These are phyloP conservation scores for Colletes collaris DNA, from an alignment of 2,888 invertebrate species.

Conservation along the genomic window DNA sequence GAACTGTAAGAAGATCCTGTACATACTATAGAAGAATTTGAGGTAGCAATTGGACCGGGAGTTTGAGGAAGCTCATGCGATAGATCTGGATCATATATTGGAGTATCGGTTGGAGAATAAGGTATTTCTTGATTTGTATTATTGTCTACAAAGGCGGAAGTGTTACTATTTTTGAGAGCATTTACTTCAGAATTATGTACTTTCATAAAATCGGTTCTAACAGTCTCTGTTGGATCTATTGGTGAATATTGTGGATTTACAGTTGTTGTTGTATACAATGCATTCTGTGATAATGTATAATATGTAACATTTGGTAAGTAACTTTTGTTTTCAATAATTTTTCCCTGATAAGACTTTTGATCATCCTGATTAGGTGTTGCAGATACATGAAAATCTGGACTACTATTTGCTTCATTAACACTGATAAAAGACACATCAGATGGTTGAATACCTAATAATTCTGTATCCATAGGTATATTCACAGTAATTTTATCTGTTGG, in stretches of 20 bases:
- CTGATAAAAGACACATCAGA: slow-evolving; percentile 71
- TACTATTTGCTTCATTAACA: slow-evolving; percentile 46
- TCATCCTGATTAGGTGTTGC: slow-evolving; percentile 22
- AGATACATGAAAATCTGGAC: slow-evolving; percentile 26
- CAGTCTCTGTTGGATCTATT: slow-evolving; percentile 22
- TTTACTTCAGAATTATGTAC: slow-evolving; percentile 21
- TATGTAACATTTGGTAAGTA: slow-evolving; percentile 41
- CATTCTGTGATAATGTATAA: slow-evolving; percentile 3
- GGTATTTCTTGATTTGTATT: slow-evolving; percentile 65
- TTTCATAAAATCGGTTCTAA: slow-evolving; percentile 19
- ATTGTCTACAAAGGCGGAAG: slow-evolving; percentile 17
- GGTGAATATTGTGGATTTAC: slow-evolving; percentile 60
- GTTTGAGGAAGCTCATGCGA: slow-evolving; percentile 49
- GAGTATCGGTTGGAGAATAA: slow-evolving; percentile 76
- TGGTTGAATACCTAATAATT: slow-evolving; percentile 72
- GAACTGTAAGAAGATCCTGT: slow-evolving; percentile 8
- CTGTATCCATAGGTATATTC: slow-evolving; percentile 68
- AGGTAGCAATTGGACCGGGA: slow-evolving; percentile 24
- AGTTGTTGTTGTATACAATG: slow-evolving; percentile 31
- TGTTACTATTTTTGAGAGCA: slow-evolving; percentile 6
- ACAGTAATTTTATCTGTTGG: slow-evolving; percentile 76
- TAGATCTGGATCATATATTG: slow-evolving; percentile 72
- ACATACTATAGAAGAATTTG: slow-evolving; percentile 20
- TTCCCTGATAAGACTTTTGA: slow-evolving; percentile 21
- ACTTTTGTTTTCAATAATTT: slow-evolving; percentile 51